Conservation (phyloP, 2,113 vertebrate species). For the Rhinoderma darwinii region DNA sequence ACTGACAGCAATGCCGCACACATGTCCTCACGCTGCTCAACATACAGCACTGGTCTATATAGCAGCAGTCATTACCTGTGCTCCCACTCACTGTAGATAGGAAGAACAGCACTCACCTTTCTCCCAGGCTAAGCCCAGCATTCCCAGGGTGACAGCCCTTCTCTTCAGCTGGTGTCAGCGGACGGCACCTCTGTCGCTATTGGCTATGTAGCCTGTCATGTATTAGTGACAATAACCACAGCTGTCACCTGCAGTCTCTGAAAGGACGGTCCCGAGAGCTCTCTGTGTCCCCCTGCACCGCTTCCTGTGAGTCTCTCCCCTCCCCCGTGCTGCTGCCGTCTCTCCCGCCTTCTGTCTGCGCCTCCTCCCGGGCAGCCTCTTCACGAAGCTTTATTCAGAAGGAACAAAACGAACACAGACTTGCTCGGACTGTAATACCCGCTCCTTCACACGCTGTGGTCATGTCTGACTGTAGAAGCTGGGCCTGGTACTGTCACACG, state of each 20-base stretch:
- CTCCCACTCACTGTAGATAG: neutral
- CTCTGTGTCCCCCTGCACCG: slow-evolving; percentile 18
- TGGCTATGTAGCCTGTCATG: neutral
- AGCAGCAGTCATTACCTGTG: neutral
- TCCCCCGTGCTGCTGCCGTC: neutral
- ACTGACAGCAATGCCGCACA: neutral
- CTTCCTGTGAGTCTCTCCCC: slow-evolving; percentile 25
- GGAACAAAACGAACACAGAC: neutral
- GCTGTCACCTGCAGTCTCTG: neutral
- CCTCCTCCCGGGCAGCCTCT: neutral
- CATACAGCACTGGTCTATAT: no score
- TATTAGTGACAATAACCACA: neutral
- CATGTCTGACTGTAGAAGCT: no score
- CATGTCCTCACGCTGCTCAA: neutral
- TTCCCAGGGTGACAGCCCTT: slow-evolving; percentile 44
- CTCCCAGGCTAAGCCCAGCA: slow-evolving; percentile 31
- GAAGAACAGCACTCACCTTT: slow-evolving; percentile 26
- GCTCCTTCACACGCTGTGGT: neutral
- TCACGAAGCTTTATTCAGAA: slow-evolving; percentile 38
- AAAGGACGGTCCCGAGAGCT: slow-evolving; percentile 12
- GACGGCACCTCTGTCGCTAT: neutral
- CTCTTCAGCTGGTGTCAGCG: neutral
- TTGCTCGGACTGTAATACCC: rapidly evolving
- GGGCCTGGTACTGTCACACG: no score
- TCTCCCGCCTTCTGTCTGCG: slow-evolving; percentile 55